Base-by-base conservation (phyloP, 2,113 vertebrate genomes). In the Hucho hucho region DNA sequence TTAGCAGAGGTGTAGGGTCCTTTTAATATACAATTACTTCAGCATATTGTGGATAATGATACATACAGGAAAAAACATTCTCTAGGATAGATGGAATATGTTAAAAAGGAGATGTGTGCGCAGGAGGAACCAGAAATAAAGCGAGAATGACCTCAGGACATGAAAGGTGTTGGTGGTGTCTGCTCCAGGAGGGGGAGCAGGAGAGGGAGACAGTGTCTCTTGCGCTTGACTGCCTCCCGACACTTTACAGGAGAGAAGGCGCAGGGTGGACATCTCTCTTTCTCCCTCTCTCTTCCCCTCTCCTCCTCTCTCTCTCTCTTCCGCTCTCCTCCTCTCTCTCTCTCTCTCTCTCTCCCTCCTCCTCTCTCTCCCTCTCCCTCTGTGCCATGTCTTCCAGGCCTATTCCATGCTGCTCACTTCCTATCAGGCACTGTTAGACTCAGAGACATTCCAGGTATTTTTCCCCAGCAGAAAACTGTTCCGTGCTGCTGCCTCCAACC, bases 371-470 rank as follows among this genome's bases (percentile, higher is more conserved):
- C 9, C 66, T 63, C 56, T 12, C 73, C 16, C 56, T 43, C 13
- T 12, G 12, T 72, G 64, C 68, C 59, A 28, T 66, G 64, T 73
- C 81, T 70, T 53, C 74, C 32, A 66, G 65, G 63, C 37, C 79
- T 58, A 9, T 68, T 26, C 25, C 16, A 46, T 47, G 24, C 49
- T 43, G 12, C 72, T 58, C 67, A 64, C 20, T 63, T n/a, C 81
- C 73, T 80, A 81, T 86, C 83, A 82, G 75, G 69, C 58, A 66
- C 69, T 64, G 76, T 84, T 81, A 87, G 87, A 56, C 78, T 83
- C 75, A 75, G 78, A 89, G 79, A 74, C 79, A 87, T 86, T 78
- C 87, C 85, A 88, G 81, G 87, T 87, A 81, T 82, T 83, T 87
- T 78, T 76, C 25, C 29, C 73, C 65, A 49, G 56, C 81, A 70